phyloP scores from a whole-genome alignment of 2,888 invertebrate species.

The Papilio protenor region DNA sequence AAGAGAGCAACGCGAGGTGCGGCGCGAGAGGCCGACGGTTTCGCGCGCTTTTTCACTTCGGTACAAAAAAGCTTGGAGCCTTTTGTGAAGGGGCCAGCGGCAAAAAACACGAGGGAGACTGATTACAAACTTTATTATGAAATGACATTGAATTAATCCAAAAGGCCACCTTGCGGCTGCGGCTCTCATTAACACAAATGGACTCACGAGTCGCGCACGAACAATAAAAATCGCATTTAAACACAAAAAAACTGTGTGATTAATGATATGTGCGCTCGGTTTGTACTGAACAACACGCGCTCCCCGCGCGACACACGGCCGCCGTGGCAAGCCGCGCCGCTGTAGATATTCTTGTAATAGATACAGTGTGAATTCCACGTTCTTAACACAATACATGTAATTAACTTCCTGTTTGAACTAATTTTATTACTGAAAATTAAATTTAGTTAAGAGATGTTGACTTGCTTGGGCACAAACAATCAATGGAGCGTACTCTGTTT shows the following conservation, averaged over 20 bases:
- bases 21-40: conserved; percentile 57
- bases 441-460: too few species aligned
- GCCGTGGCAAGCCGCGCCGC: neutral
- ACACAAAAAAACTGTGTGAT: conserved; percentile 72
- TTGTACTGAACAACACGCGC: conserved; percentile 47
- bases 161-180: conserved; percentile 75
- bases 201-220: conserved; percentile 66
- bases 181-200: conserved; percentile 77
- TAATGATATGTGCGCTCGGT: conserved; percentile 68
- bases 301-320: neutral
- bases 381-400: too few species aligned
- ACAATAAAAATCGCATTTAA: conserved; percentile 82
- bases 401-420: too few species aligned
- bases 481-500: too few species aligned
- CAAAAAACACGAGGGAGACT: conserved; percentile 58
- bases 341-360: neutral
- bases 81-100: conserved; percentile 52
- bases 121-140: conserved; percentile 66
- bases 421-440: too few species aligned
- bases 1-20: conserved; percentile 47
- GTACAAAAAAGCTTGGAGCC: conserved; percentile 54
- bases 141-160: conserved; percentile 76
- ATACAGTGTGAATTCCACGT: too few species aligned
- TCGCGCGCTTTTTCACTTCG: conserved; percentile 59
- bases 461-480: too few species aligned